Base-by-base conservation (phyloP, 1,140 invertebrate genomes). In the Zophobas morio region DNA sequence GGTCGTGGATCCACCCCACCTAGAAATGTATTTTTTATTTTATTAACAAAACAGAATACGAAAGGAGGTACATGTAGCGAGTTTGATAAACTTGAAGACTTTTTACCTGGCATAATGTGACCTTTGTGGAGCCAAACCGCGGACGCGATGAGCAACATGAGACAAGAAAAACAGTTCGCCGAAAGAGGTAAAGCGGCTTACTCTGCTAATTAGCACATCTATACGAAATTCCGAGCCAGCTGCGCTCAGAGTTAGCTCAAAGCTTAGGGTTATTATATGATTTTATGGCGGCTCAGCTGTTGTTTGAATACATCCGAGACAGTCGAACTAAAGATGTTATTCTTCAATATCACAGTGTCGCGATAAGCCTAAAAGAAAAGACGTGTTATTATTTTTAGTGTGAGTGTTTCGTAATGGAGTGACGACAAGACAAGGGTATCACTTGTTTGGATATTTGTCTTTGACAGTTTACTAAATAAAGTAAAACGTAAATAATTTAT, bases 151-250 rank as follows among this genome's bases (percentile, higher is more conserved):
- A 74, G 54, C 53, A 74, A 57, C 46, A 46, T 57, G 60, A 74
- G 40, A 74, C 37, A 57, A 74, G 53, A 74, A 74, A 57, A 74
- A 74, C 40, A 74, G 53, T 74, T 82, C 78, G 82, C 84, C 84
- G 83, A 85, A 85, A 84, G 81, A 81, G 81, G 54, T 71, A 72
- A 66, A 79, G 71, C 74, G 77, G 79, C 80, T 84, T 81, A 78
- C 78, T 72, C 6, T 75, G 81, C 74, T 75, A 84, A 85, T 85
- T 85, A 85, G 79, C 84, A 85, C 84, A 71, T 83, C 75, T 80
- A 80, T 84, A 84, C 80, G 81, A 85, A 84, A 85, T 85, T 85
- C 84, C 83, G 76, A 79, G 73, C 78, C 81, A 81, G 79, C 78
- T 82, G 82, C 76, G 77, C 74, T 57, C 54, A 57, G 37, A 76